A percentile compares a stretch with the other conserved stretches of the same genome.
phyloP scores from a whole-genome alignment of 1,140 invertebrate species.

The Cotesia glomerata region DNA sequence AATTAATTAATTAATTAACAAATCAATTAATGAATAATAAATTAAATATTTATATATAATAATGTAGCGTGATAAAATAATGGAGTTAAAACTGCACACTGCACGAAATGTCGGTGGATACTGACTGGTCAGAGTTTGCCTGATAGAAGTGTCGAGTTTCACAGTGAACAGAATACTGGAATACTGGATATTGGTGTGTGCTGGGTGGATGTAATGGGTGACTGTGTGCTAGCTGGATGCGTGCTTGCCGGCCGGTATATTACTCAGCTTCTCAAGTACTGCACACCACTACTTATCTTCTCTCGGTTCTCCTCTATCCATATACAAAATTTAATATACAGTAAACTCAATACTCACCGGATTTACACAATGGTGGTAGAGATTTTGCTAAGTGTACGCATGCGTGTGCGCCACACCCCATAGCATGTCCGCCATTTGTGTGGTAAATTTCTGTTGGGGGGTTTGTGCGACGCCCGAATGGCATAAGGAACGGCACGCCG shows the following conservation, averaged over 20 bases:
- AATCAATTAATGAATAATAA: too few relatives aligned
- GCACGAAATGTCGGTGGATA: slow-evolving; percentile 6
- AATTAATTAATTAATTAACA: too few relatives aligned
- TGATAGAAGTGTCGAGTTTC: background rate
- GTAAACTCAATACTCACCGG: too few relatives aligned
- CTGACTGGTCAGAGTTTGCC: background rate
- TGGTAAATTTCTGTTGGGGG: slow-evolving; percentile 12
- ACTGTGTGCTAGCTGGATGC: background rate
- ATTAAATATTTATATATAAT: background rate
- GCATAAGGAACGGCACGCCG: background rate
- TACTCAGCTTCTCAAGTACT: slow-evolving; percentile 12
- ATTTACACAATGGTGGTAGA: slow-evolving; percentile 7
- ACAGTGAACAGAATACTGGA: too few relatives aligned
- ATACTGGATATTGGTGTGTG: background rate
- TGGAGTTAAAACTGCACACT: background rate
- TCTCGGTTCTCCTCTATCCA: background rate
- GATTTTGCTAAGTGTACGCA: slow-evolving; percentile 9
- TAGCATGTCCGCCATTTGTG: slow-evolving; percentile 18
- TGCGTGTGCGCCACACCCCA: slow-evolving; percentile 35
- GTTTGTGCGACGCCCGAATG: slow-evolving; percentile 1
- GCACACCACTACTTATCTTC: background rate
- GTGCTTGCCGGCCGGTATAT: slow-evolving; percentile 33
- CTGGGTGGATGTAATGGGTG: background rate
- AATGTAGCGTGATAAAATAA: background rate
- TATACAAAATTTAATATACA: background rate